phyloP scores from a whole-genome alignment of 2,888 invertebrate genomes.

The Altica lythri region DNA sequence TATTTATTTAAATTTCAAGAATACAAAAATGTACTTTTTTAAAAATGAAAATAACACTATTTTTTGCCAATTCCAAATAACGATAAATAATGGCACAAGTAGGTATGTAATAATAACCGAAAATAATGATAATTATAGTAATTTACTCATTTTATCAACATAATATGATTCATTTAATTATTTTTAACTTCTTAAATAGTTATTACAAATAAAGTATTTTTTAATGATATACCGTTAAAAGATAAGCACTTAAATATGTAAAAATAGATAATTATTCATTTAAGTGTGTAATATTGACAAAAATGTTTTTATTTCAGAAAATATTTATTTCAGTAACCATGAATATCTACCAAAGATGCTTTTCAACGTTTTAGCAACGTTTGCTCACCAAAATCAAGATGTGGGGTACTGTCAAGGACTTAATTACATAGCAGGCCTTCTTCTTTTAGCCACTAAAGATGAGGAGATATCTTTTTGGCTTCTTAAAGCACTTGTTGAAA shows the following conservation, averaged over 20 bases:
- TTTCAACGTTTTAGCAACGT: conserved; percentile 84
- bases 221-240: no score
- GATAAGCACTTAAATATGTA: no score
- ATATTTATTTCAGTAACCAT: conserved; percentile 84
- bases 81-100: no score
- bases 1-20: no score
- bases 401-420: conserved; percentile 95
- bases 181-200: not conserved
- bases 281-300: not conserved
- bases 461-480: conserved; percentile 95
- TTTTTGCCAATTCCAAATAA: no score
- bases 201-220: no score
- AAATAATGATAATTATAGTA: no score
- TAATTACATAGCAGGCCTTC: conserved; percentile 87
- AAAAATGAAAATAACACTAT: no score
- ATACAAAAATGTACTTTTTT: no score
- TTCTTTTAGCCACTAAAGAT: conserved; percentile 83
- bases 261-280: not conserved
- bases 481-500: conserved; percentile 84
- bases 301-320: conserved; percentile 68
- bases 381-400: conserved; percentile 84
- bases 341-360: conserved; percentile 76
- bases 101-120: no score
- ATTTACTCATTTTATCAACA: not conserved
- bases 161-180: not conserved